Conservation (phyloP, 2,888 invertebrate species). For the Drosophila leonis region DNA sequence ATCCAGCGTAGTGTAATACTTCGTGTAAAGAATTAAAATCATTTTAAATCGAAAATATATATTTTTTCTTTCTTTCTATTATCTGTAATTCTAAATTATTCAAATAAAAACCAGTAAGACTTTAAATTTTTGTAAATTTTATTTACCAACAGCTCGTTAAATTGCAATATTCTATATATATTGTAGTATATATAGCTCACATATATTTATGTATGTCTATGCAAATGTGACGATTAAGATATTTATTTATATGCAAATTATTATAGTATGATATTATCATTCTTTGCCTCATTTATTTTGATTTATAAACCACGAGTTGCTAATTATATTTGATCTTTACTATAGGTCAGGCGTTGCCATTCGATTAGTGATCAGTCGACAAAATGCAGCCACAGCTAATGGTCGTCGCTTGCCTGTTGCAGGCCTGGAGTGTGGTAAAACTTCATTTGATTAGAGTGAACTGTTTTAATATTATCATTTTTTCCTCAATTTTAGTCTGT, state of each 20-base stretch:
- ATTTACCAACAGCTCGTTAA: too few species aligned
- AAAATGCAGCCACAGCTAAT: background rate
- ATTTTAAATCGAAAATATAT: background rate
- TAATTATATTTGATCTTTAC: background rate
- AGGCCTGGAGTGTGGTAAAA: slow-evolving; percentile 4
- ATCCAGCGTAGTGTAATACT: background rate
- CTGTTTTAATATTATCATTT: background rate
- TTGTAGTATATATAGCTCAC: too few species aligned
- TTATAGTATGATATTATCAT: background rate
- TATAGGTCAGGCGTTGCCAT: background rate
- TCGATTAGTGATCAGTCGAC: background rate
- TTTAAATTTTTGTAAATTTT: too few species aligned
- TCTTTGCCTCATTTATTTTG: background rate
- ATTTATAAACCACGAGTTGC: background rate
- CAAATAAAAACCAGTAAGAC: too few species aligned
- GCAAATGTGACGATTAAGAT: background rate
- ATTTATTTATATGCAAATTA: background rate
- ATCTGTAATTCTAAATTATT: too few species aligned
- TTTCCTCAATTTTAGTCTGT: slow-evolving; percentile 16
- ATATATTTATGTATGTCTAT: background rate
- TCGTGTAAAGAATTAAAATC: too few species aligned
- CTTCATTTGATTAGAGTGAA: background rate
- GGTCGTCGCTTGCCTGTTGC: background rate
- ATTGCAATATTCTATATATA: too few species aligned
- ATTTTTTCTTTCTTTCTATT: too few species aligned